phyloP scores from a whole-genome alignment of 2,888 invertebrate genomes.

The Apodemia duryi region DNA sequence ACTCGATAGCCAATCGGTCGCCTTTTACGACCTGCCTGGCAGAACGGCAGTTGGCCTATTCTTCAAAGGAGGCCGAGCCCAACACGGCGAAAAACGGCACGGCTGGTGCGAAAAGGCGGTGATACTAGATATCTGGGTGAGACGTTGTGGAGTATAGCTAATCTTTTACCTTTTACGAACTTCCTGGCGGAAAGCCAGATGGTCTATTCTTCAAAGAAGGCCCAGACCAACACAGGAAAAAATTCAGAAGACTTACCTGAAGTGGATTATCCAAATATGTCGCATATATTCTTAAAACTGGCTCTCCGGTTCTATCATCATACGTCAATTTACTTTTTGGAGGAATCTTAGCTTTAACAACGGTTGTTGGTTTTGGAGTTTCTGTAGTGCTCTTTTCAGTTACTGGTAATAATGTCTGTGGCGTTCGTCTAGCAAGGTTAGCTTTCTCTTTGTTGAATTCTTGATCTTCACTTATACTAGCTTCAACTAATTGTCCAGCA shows the following conservation, averaged over 20 bases:
- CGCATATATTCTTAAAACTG: constrained; percentile 77
- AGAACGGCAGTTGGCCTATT: too few species aligned
- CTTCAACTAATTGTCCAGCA: constrained; percentile 68
- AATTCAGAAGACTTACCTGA: constrained; percentile 43
- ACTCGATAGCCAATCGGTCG: too few species aligned
- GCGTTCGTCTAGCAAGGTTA: constrained; percentile 51
- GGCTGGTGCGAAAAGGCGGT: too few species aligned
- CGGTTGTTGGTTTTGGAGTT: constrained; percentile 42
- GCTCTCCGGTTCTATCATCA: constrained; percentile 68
- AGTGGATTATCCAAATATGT: constrained; percentile 58
- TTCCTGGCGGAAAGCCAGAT: too few species aligned
- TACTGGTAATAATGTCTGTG: constrained; percentile 52
- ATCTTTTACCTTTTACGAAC: too few species aligned
- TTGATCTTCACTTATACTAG: constrained; percentile 62
- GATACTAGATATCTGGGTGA: too few species aligned
- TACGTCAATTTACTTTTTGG: constrained; percentile 65
- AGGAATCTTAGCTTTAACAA: constrained; percentile 64
- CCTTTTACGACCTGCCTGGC: too few species aligned
- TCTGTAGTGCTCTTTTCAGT: constrained; percentile 45
- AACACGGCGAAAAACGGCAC: too few species aligned
- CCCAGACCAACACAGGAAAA: too few species aligned
- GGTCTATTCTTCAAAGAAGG: too few species aligned
- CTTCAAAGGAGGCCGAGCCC: too few species aligned
- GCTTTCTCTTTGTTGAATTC: constrained; percentile 63
- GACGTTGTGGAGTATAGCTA: too few species aligned